Evolutionary conservation across 2,888 invertebrate species (phyloP).

Genomic region (Polydrusus tereticollis): DNA sequence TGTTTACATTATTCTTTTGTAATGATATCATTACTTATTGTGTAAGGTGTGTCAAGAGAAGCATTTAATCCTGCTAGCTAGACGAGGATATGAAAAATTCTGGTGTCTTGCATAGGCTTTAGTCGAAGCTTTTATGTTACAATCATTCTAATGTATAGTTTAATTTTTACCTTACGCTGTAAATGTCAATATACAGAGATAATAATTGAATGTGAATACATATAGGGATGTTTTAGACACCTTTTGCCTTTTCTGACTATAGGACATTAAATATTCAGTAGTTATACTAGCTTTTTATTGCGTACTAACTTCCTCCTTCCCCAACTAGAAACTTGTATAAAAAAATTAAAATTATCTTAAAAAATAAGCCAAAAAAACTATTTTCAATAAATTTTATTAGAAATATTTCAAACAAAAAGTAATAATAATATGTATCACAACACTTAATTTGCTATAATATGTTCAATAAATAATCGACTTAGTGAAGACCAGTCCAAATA

Average conservation of each 20-base stretch:
- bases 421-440: constrained; percentile 14
- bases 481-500: constrained; percentile 7
- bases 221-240: constrained; percentile 15
- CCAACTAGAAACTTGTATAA: too few relatives aligned
- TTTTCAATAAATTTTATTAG: constrained; percentile 16
- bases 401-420: constrained; percentile 4
- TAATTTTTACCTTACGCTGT: constrained; percentile 7
- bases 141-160: constrained; percentile 1
- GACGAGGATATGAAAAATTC: not conserved
- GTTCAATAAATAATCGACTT: constrained; percentile 1
- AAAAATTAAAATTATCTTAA: too few relatives aligned
- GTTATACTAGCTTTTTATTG: not conserved
- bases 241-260: constrained; percentile 13
- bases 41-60: not conserved
- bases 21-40: not conserved
- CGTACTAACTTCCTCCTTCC: not conserved
- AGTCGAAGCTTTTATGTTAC: not conserved
- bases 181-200: constrained; percentile 9
- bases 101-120: not conserved
- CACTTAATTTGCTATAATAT: not conserved
- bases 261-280: constrained; percentile 18
- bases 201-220: constrained; percentile 11
- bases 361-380: not conserved
- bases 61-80: not conserved
- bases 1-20: too few relatives aligned